Percentiles rank a stretch among this genome's conserved stretches.
These are phyloP conservation scores for Eolophus roseicapilla DNA, from an alignment of 2,113 vertebrate genomes.

Conservation along the genomic window DNA sequence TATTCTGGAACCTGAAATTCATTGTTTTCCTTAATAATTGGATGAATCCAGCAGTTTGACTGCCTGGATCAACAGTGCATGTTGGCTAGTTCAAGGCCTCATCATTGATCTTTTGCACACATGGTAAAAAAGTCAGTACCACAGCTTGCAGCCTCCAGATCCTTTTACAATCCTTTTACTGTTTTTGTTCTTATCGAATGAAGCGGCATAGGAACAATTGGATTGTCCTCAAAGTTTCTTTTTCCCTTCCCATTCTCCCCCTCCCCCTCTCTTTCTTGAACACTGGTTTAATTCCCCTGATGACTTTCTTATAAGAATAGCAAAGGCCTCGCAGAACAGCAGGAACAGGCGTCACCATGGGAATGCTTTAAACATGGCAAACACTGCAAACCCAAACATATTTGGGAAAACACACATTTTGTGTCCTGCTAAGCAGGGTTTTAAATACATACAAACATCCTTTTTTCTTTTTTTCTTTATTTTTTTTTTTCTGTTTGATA, in stretches of 20 bases:
- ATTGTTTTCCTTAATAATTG: slow-evolving; percentile 5
- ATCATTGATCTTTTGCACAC: neutral
- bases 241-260: neutral
- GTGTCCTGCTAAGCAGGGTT: neutral
- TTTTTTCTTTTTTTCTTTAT: neutral
- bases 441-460: neutral
- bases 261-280: neutral
- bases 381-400: neutral
- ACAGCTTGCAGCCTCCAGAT: slow-evolving; percentile 18
- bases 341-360: neutral
- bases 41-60: neutral
- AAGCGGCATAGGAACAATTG: slow-evolving; percentile 8
- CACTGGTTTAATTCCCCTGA: neutral
- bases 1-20: neutral
- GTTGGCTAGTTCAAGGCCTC: neutral
- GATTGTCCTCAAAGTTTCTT: slow-evolving; percentile 15
- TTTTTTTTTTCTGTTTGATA: neutral
- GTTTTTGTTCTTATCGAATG: slow-evolving; percentile 29
- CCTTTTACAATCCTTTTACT: slow-evolving; percentile 23
- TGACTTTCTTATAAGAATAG: neutral
- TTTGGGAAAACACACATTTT: neutral
- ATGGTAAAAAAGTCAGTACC: neutral
- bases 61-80: neutral
- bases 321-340: neutral
- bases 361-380: neutral